A percentile compares a stretch with the other conserved stretches of the same genome.
Evolutionary conservation across 2,888 invertebrate species (phyloP).

Genomic region (Dyspetes luteomarginatus): DNA sequence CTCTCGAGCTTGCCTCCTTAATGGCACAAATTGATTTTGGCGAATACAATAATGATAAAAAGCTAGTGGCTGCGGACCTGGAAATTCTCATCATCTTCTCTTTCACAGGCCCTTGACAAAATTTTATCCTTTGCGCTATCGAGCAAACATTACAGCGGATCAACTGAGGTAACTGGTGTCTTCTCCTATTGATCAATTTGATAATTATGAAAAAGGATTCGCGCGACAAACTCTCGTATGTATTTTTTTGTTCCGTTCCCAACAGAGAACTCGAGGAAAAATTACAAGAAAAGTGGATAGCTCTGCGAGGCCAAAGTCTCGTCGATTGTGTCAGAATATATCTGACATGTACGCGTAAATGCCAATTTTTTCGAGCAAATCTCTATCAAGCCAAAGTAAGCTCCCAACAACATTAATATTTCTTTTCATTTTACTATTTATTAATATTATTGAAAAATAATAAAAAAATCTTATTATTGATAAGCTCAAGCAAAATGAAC

Average conservation of each 20-base stretch:
- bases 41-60: constrained; percentile 90
- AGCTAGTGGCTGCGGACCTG: constrained; percentile 85
- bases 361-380: constrained; percentile 97
- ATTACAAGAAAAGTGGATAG: constrained; percentile 93
- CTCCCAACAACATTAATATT: no score
- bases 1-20: constrained; percentile 95
- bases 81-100: constrained; percentile 85
- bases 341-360: constrained; percentile 96
- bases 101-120: constrained; percentile 92
- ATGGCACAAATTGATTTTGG: constrained; percentile 98
- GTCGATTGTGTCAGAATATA: constrained; percentile 97
- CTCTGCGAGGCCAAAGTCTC: constrained; percentile 92
- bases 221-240: background rate
- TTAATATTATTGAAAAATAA: no score
- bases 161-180: constrained; percentile 90
- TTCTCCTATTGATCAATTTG: no score
- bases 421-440: no score
- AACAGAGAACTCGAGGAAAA: constrained; percentile 90
- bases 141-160: constrained; percentile 89
- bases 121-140: constrained; percentile 95
- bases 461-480: no score
- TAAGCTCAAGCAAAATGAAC: constrained; percentile 88
- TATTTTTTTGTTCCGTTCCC: no score
- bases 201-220: constrained; percentile 7
- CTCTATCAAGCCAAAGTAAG: constrained; percentile 94